Percentiles rank a stretch among this genome's conserved stretches.
Conservation (phyloP, 1,140 invertebrate species). For the Drosophila murphyi region DNA sequence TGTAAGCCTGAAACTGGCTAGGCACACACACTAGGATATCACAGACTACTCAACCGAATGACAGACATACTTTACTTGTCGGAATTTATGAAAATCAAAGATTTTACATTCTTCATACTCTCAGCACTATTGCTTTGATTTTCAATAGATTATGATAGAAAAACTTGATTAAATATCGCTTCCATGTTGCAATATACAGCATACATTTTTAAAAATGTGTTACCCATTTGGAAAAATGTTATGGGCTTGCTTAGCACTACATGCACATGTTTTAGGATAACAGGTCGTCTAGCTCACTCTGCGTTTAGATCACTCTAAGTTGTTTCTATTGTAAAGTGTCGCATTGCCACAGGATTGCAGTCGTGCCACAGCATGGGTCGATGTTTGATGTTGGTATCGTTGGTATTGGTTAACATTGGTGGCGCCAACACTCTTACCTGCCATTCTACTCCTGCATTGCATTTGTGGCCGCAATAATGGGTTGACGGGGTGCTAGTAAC, state of each 20-base stretch:
- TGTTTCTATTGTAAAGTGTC: conserved; percentile 29
- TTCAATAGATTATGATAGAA: too few relatives aligned
- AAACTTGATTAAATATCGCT: too few relatives aligned
- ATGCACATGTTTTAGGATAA: neutral
- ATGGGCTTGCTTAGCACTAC: neutral
- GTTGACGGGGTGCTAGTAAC: conserved; percentile 3
- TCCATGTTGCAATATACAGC: too few relatives aligned
- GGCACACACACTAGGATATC: neutral
- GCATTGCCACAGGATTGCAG: conserved; percentile 40
- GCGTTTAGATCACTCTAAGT: too few relatives aligned
- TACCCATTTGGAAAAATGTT: too few relatives aligned
- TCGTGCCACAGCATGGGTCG: conserved; percentile 11
- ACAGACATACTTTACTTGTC: neutral
- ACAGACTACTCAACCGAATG: neutral
- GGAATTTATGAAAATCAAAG: too few relatives aligned
- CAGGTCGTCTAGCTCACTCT: neutral
- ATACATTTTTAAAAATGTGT: too few relatives aligned
- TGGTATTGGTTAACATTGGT: conserved; percentile 4
- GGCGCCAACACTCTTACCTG: conserved; percentile 14
- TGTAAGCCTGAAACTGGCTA: neutral
- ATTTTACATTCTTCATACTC: too few relatives aligned
- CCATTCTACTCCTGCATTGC: conserved; percentile 53
- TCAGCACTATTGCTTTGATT: too few relatives aligned
- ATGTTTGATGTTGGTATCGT: conserved; percentile 14
- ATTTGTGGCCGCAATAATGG: conserved; percentile 69